Conservation (phyloP, 2,888 invertebrate species). For the Protonemura montana region DNA sequence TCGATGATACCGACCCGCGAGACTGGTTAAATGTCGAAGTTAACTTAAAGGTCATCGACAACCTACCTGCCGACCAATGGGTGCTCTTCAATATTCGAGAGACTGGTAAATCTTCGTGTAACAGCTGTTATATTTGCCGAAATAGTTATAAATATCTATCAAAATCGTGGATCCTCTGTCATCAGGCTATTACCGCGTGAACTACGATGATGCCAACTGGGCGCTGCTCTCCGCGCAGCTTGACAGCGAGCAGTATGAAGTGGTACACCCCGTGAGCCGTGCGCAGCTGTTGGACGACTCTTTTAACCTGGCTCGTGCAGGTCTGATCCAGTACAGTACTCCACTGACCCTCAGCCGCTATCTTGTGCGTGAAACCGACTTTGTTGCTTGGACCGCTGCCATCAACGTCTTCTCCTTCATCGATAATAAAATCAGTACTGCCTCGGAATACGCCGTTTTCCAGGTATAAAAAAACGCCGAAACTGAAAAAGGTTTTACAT, state of each 20-base stretch:
- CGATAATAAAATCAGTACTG: conserved; percentile 44
- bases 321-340: conserved; percentile 65
- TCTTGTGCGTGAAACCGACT: conserved; percentile 68
- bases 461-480: conserved; percentile 18
- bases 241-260: conserved; percentile 54
- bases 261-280: conserved; percentile 67
- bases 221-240: conserved; percentile 62
- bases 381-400: conserved; percentile 72
- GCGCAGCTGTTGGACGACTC: conserved; percentile 79
- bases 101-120: conserved; percentile 63
- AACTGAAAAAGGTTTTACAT: no score
- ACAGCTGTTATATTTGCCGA: no score
- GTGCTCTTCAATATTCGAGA: conserved; percentile 70
- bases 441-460: conserved; percentile 40
- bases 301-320: conserved; percentile 69
- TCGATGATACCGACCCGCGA: conserved; percentile 51
- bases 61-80: conserved; percentile 58
- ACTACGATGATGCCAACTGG: conserved; percentile 69
- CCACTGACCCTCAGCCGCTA: conserved; percentile 71
- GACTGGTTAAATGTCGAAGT: conserved; percentile 52
- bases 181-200: conserved; percentile 69
- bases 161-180: not conserved
- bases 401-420: conserved; percentile 60
- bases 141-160: no score
- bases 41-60: conserved; percentile 53